Conservation (phyloP, 2,113 vertebrate genomes). For the Australoheros scitulus region DNA sequence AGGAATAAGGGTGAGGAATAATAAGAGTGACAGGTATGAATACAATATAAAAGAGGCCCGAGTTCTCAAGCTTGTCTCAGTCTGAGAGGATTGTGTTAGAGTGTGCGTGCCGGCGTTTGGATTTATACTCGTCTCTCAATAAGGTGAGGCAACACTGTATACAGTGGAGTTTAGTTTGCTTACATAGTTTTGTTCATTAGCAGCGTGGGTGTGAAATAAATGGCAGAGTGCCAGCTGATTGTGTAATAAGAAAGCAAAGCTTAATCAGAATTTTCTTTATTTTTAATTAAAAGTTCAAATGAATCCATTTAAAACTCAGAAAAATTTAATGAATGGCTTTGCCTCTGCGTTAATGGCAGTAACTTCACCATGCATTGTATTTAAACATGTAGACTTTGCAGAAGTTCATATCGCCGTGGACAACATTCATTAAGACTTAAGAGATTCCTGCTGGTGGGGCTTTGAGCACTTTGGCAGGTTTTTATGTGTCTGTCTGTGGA, state of each 20-base stretch:
- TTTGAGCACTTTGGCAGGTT: background rate
- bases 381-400: background rate
- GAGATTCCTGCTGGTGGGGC: background rate
- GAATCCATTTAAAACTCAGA: background rate
- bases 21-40: conserved; percentile 48
- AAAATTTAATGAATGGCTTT: background rate
- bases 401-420: background rate
- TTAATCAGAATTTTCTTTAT: background rate
- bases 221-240: background rate
- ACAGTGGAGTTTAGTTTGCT: background rate
- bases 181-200: conserved; percentile 5
- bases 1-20: conserved; percentile 47
- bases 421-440: background rate
- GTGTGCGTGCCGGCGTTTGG: conserved; percentile 19
- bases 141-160: conserved; percentile 50
- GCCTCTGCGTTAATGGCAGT: background rate
- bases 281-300: background rate
- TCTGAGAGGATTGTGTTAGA: conserved; percentile 34
- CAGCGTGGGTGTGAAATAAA: background rate
- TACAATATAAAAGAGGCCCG: conserved; percentile 71
- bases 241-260: background rate
- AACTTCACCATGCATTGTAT: background rate
- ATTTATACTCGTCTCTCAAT: conserved; percentile 20
- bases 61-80: conserved; percentile 29
- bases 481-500: background rate